Evolutionary conservation across 2,113 vertebrate species (phyloP), one percentile per base, ranked within the genome.

Genomic region (Labrus mixtus): DNA sequence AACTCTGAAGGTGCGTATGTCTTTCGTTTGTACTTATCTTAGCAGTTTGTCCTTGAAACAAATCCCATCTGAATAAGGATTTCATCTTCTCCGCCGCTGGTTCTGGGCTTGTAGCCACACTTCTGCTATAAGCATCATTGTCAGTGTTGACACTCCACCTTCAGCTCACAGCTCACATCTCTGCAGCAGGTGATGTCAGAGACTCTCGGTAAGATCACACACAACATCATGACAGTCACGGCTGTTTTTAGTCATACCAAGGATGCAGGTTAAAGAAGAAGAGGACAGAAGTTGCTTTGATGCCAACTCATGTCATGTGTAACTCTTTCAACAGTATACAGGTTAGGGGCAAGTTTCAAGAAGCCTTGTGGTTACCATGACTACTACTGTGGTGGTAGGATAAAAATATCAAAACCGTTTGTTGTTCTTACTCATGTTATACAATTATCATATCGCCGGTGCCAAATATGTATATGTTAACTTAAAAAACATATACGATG

Each of bases 21-120:
- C 45, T 11, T 68, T 63, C 80, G 76, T 83, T 79, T 53, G 58
- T 60, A 73, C 39, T 29, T 74, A 17, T 77, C 72, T 85, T 53
- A 78, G 43, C 68, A 59, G 64, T 65, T 56, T 63, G 69, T 82
- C 59, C 23, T 65, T 59, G 58, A 77, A 61, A 77, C n/a, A 65
- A 78, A 78, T 82, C 66, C 65, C 62, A 51, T 37, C 51, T 41
- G 71, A 71, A 68, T 20, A 39, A 0, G 65, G 61, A 33, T 56
- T 83, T 43, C 65, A 72, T 78, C 62, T 69, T 37, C 58, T 65
- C 66, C 10, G 19, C 58, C n/a, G 70, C 25, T 33, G 23, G 56
- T 19, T 64, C 75, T 59, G 45, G 53, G 54, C 68, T 22, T 16
- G 39, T 8, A 6, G 65, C 82, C 73, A 85, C 48, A 10, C 39